These are phyloP conservation scores for Crypturellus undulatus DNA, from an alignment of 2,113 vertebrate genomes.

Conservation along the genomic window DNA sequence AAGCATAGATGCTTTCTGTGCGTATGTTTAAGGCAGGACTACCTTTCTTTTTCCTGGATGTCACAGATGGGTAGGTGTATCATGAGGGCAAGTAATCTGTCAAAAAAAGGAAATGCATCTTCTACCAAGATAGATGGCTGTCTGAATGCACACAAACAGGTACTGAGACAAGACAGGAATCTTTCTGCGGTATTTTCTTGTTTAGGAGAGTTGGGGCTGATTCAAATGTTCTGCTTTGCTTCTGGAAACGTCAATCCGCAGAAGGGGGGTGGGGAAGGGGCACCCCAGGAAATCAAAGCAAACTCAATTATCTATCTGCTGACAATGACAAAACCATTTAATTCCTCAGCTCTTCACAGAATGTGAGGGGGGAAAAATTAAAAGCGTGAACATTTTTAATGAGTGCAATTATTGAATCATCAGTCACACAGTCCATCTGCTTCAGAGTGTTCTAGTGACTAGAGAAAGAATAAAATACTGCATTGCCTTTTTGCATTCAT, in stretches of 20 bases:
- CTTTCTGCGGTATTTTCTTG: background rate
- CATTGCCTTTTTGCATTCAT: conserved; percentile 69
- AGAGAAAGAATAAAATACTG: conserved; percentile 72
- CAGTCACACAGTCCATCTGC: conserved; percentile 83
- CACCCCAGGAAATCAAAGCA: conserved; percentile 78
- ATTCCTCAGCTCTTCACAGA: conserved; percentile 75
- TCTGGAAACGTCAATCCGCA: conserved; percentile 66
- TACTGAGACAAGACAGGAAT: background rate
- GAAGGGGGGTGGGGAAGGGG: conserved; percentile 26
- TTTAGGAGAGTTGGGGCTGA: conserved; percentile 48
- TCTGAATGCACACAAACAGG: background rate
- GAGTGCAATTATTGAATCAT: conserved; percentile 83
- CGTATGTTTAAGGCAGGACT: background rate
- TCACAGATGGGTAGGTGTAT: background rate
- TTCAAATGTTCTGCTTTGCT: conserved; percentile 54
- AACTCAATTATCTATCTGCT: conserved; percentile 80
- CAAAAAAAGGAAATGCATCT: background rate
- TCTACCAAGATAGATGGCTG: background rate
- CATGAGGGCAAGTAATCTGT: background rate
- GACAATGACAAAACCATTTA: conserved; percentile 80
- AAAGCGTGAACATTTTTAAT: conserved; percentile 84
- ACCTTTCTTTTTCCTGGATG: background rate
- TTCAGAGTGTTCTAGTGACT: conserved; percentile 70
- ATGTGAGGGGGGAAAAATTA: conserved; percentile 71
- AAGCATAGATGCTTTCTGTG: background rate